A percentile compares a stretch with the other conserved stretches of the same genome.
These are phyloP conservation scores for Stegodyphus mimosarum DNA, from an alignment of 1,140 invertebrate species.

Conservation along the genomic window DNA sequence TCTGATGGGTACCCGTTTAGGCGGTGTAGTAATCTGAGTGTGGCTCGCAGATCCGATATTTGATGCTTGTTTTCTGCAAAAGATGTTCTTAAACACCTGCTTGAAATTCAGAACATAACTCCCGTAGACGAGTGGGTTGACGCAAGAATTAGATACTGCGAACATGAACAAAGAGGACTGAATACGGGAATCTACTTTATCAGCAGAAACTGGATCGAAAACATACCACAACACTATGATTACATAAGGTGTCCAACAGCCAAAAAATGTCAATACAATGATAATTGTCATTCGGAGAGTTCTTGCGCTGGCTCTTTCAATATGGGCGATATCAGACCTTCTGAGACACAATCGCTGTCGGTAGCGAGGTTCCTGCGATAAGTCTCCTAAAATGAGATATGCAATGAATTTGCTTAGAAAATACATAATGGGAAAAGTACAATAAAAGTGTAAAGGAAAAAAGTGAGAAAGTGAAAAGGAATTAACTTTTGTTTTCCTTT, in stretches of 20 bases:
- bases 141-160: constrained; percentile 79
- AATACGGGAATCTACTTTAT: constrained; percentile 72
- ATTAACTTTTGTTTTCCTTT: no score
- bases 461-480: no score
- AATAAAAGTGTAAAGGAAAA: no score
- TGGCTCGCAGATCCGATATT: neutral
- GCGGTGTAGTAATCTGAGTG: neutral
- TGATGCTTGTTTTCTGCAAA: neutral
- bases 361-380: constrained; percentile 32
- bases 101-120: constrained; percentile 70
- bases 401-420: neutral
- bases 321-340: constrained; percentile 77
- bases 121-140: constrained; percentile 85
- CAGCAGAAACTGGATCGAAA: constrained; percentile 61
- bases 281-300: constrained; percentile 85
- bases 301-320: constrained; percentile 69
- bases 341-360: constrained; percentile 70
- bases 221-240: constrained; percentile 78
- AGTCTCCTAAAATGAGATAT: constrained; percentile 7
- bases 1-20: neutral
- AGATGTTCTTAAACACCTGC: constrained; percentile 14
- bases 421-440: no score
- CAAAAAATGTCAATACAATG: constrained; percentile 81
- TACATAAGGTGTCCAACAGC: constrained; percentile 84
- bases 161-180: constrained; percentile 76